Conservation (phyloP, 2,888 invertebrate species). For the Hyposoter didymator region DNA sequence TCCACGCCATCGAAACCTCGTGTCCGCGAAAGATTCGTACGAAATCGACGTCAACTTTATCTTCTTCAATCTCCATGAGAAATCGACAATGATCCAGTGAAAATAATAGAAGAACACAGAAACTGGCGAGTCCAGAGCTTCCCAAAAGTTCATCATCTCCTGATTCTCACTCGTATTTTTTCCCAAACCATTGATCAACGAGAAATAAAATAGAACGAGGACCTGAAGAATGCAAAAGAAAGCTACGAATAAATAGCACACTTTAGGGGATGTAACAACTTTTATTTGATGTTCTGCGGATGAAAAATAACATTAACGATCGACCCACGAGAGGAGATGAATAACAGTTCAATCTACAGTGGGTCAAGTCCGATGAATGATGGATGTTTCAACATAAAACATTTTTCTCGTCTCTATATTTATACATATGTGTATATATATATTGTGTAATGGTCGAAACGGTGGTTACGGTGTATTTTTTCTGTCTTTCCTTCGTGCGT, state of each 20-base stretch:
- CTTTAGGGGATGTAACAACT: slow-evolving; percentile 75
- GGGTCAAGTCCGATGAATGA: slow-evolving; percentile 38
- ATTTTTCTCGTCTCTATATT: not conserved
- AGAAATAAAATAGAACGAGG: slow-evolving; percentile 63
- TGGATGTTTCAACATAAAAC: slow-evolving; percentile 41
- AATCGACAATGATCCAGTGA: slow-evolving; percentile 49
- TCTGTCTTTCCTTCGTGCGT: not conserved
- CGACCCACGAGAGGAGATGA: slow-evolving; percentile 28
- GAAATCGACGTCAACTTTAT: not conserved
- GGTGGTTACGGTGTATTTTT: slow-evolving; percentile 32
- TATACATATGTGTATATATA: slow-evolving; percentile 19
- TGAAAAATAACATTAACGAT: slow-evolving; percentile 76
- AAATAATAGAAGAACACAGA: slow-evolving; percentile 60
- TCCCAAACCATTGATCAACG: slow-evolving; percentile 71
- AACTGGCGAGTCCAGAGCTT: slow-evolving; percentile 35
- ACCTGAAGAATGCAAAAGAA: no score
- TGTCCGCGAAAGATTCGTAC: not conserved
- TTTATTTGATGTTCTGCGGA: slow-evolving; percentile 78
- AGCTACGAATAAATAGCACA: slow-evolving; percentile 48
- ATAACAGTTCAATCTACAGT: slow-evolving; percentile 21
- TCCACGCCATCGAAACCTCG: not conserved
- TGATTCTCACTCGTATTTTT: not conserved
- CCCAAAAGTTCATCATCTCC: not conserved
- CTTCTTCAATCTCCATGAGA: not conserved
- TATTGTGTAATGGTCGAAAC: slow-evolving; percentile 39